phyloP scores from a whole-genome alignment of 30 jellyfish, hydroid and myxozoan genomes.

The Turritopsis rubra region DNA sequence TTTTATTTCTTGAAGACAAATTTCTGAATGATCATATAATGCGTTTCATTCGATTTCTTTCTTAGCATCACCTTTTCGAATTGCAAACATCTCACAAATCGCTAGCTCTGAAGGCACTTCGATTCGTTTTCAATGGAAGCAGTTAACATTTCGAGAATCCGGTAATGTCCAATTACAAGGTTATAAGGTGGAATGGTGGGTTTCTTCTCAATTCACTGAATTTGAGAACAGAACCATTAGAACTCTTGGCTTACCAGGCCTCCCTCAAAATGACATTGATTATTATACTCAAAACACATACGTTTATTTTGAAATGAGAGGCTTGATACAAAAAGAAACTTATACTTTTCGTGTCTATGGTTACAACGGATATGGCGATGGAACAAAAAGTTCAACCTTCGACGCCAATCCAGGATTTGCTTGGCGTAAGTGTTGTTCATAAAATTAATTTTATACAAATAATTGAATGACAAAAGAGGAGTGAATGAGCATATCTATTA shows the following conservation, averaged over 20 bases:
- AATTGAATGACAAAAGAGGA: background rate
- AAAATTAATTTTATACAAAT: background rate
- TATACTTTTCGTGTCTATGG: conserved; percentile 2
- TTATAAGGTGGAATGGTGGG: conserved; percentile 8
- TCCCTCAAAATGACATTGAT: background rate
- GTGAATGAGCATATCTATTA: background rate
- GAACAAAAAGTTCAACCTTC: background rate
- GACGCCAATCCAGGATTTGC: background rate
- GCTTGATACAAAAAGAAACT: background rate
- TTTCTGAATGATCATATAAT: no score
- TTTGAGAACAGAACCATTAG: background rate
- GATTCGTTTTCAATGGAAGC: background rate
- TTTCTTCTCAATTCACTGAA: background rate
- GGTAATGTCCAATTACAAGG: conserved; percentile 1
- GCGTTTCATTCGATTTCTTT: no score
- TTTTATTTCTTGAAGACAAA: no score
- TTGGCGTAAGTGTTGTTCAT: background rate
- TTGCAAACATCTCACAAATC: background rate
- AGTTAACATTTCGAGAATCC: conserved; percentile 1
- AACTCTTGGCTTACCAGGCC: background rate
- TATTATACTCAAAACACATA: background rate
- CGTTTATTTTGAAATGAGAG: background rate
- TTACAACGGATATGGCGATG: conserved; percentile 6
- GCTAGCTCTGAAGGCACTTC: conserved; percentile 1
- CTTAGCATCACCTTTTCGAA: conserved; percentile 22